Percentiles rank a stretch among this genome's conserved stretches.
These are phyloP conservation scores for Acleris sparsana DNA, from an alignment of 2,888 invertebrate genomes.

Conservation along the genomic window DNA sequence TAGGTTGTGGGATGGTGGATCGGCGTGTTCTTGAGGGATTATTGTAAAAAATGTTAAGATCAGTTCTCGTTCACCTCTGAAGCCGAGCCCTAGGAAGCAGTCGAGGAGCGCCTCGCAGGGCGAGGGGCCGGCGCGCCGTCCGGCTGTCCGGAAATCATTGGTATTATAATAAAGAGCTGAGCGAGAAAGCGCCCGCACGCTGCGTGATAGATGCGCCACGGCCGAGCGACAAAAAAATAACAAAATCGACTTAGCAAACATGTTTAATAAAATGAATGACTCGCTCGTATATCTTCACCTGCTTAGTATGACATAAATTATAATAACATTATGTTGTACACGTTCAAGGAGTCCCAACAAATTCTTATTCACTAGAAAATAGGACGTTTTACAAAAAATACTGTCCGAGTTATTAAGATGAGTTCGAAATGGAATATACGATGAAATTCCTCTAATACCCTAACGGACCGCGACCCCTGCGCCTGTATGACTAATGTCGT, in stretches of 20 bases:
- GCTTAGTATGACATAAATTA: constrained; percentile 83
- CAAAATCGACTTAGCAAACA: constrained; percentile 82
- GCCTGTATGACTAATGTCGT: constrained; percentile 57
- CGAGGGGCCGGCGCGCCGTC: constrained; percentile 31
- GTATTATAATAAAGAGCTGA: constrained; percentile 76
- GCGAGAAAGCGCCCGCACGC: constrained; percentile 79
- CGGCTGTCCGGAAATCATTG: constrained; percentile 76
- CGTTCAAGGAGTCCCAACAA: constrained; percentile 80
- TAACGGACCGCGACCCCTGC: constrained; percentile 59
- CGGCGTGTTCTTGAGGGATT: background rate
- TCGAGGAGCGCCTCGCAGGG: constrained; percentile 27
- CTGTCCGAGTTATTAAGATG: constrained; percentile 68
- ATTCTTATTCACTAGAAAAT: constrained; percentile 80
- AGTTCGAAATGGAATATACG: constrained; percentile 66
- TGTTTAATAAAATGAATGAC: constrained; percentile 83
- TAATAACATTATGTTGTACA: constrained; percentile 83
- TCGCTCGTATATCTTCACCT: constrained; percentile 82
- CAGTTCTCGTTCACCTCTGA: background rate
- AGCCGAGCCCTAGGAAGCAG: background rate
- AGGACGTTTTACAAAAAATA: constrained; percentile 75
- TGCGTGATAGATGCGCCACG: constrained; percentile 79
- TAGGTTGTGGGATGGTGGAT: constrained; percentile 20
- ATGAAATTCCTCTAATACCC: constrained; percentile 61
- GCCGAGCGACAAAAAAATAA: constrained; percentile 78
- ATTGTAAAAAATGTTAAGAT: background rate